These are phyloP conservation scores for Sycophila sp. DNA, from an alignment of 1,140 invertebrate species.

Conservation along the genomic window DNA sequence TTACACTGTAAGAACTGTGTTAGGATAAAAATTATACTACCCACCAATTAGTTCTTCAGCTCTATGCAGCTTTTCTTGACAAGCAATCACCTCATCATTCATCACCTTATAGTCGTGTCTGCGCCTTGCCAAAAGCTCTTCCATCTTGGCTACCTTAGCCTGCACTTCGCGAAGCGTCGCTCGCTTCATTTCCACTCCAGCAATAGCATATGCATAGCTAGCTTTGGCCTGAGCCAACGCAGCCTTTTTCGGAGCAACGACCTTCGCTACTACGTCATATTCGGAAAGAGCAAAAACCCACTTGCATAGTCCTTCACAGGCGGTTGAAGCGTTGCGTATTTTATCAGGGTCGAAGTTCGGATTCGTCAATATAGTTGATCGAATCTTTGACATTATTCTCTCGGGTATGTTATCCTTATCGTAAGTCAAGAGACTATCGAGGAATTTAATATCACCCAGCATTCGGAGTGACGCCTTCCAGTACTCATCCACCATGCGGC, in stretches of 20 bases:
- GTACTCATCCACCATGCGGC: constrained; percentile 82
- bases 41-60: constrained; percentile 89
- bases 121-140: constrained; percentile 75
- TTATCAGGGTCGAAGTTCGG: constrained; percentile 93
- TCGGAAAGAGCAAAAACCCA: constrained; percentile 93
- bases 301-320: constrained; percentile 84
- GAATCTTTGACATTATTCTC: constrained; percentile 83
- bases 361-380: constrained; percentile 81
- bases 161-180: constrained; percentile 77
- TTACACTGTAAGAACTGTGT: too few species aligned
- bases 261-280: constrained; percentile 90
- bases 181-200: constrained; percentile 79
- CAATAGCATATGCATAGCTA: constrained; percentile 75
- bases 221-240: constrained; percentile 81
- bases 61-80: constrained; percentile 87
- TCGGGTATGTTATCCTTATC: constrained; percentile 92
- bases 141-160: constrained; percentile 69
- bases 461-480: constrained; percentile 93
- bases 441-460: constrained; percentile 90
- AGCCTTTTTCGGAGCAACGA: constrained; percentile 88
- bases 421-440: constrained; percentile 83
- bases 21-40: too few species aligned
- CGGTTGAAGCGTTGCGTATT: constrained; percentile 80
- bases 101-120: constrained; percentile 71
- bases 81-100: constrained; percentile 84